Evolutionary conservation across 1,140 invertebrate genomes (phyloP).

Genomic region (Hyles vespertilio): DNA sequence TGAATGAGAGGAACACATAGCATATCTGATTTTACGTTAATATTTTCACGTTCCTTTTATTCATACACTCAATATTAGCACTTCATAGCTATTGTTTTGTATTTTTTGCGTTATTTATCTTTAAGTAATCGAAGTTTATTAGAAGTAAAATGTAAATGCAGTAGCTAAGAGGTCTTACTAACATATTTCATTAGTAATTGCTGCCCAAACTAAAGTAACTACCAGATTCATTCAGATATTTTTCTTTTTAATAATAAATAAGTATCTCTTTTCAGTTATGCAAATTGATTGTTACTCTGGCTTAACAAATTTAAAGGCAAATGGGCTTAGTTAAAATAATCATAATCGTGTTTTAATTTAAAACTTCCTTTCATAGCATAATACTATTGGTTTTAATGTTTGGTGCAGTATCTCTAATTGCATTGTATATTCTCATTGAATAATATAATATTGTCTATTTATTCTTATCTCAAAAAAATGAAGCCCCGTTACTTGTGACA

Average conservation of each 20-base stretch:
- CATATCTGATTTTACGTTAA: too few species aligned
- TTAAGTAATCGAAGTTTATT: slow-evolving; percentile 3
- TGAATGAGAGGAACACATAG: too few species aligned
- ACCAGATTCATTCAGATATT: slow-evolving; percentile 24
- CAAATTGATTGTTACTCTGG: slow-evolving; percentile 38
- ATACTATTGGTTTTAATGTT: slow-evolving; percentile 67
- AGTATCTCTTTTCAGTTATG: slow-evolving; percentile 18
- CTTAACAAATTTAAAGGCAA: slow-evolving; percentile 59
- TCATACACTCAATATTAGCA: slow-evolving; percentile 19
- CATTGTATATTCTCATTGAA: slow-evolving; percentile 72
- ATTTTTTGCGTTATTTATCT: slow-evolving; percentile 6
- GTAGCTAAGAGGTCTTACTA: slow-evolving; percentile 32
- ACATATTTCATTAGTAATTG: slow-evolving; percentile 34
- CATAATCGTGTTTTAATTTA: slow-evolving; percentile 50
- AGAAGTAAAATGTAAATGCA: slow-evolving; percentile 7
- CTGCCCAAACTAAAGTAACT: slow-evolving; percentile 63
- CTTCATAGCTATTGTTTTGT: slow-evolving; percentile 39
- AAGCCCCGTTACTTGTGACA: slow-evolving; percentile 42
- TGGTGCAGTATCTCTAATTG: slow-evolving; percentile 73
- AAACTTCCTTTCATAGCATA: slow-evolving; percentile 59
- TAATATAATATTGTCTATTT: slow-evolving; percentile 60
- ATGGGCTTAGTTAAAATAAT: slow-evolving; percentile 64
- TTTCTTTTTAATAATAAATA: slow-evolving; percentile 22
- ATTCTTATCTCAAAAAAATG: slow-evolving; percentile 42
- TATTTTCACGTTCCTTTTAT: slow-evolving; percentile 25